Evolutionary conservation across 2,113 vertebrate genomes (phyloP).

Genomic region (Thinocorus orbignyianus): DNA sequence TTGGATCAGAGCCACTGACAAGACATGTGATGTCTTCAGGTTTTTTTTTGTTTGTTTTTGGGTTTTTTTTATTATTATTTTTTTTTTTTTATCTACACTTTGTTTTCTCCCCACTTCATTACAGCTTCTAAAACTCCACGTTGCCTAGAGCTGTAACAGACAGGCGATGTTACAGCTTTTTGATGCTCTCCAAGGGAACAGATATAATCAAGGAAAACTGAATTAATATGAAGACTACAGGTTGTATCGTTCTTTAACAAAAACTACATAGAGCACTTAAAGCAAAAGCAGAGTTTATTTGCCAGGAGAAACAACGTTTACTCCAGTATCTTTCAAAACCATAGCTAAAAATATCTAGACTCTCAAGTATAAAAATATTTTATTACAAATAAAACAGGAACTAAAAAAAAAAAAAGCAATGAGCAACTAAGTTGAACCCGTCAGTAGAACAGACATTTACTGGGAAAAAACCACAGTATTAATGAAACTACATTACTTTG

Average conservation of each 20-base stretch:
- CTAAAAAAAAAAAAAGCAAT: rapidly evolving
- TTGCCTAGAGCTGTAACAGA: rapidly evolving
- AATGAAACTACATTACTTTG: rapidly evolving
- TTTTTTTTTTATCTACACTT: too few relatives aligned
- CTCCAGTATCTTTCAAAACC: rapidly evolving
- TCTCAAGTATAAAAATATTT: rapidly evolving
- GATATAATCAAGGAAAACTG: neutral
- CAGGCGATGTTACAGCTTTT: rapidly evolving
- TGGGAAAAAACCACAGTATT: too few relatives aligned
- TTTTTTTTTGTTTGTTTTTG: too few relatives aligned
- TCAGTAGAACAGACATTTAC: rapidly evolving
- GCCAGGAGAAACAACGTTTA: rapidly evolving
- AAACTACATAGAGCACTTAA: rapidly evolving
- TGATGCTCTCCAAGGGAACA: rapidly evolving
- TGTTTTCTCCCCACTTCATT: too few relatives aligned
- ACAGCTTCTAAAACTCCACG: rapidly evolving
- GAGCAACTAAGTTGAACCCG: rapidly evolving
- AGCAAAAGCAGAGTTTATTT: rapidly evolving
- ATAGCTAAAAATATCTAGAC: rapidly evolving
- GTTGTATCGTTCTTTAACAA: rapidly evolving
- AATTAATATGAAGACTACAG: rapidly evolving
- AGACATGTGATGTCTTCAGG: rapidly evolving
- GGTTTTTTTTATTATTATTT: too few relatives aligned
- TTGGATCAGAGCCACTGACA: rapidly evolving
- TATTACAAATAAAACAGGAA: neutral